Evolutionary conservation across 1,140 invertebrate species (phyloP).

Genomic region (Cotesia vestalis): DNA sequence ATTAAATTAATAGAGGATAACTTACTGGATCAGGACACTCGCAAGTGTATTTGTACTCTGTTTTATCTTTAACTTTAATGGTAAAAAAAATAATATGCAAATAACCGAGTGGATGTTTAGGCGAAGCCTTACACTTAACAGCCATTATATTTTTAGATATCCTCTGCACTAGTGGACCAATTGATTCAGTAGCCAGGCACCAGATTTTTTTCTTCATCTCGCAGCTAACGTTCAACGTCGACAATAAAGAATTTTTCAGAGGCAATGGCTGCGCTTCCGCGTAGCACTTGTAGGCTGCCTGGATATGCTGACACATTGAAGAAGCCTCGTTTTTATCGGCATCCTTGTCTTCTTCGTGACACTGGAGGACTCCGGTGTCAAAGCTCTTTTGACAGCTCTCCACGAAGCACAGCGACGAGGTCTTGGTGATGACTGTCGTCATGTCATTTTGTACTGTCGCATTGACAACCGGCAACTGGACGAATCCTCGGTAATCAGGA

Average conservation of each 20-base stretch:
- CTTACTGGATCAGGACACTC: conserved; percentile 69
- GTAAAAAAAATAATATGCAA: conserved; percentile 77
- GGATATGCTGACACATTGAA: conserved; percentile 74
- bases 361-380: conserved; percentile 68
- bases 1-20: background rate
- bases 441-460: conserved; percentile 65
- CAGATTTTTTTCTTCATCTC: conserved; percentile 76
- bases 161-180: conserved; percentile 78
- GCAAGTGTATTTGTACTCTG: conserved; percentile 73
- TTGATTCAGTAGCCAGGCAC: conserved; percentile 71
- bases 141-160: conserved; percentile 82
- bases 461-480: conserved; percentile 73
- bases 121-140: conserved; percentile 76
- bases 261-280: conserved; percentile 72
- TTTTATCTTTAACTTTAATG: conserved; percentile 65
- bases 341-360: conserved; percentile 62
- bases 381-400: conserved; percentile 71
- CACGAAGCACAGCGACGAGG: conserved; percentile 74
- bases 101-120: conserved; percentile 78
- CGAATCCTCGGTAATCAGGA: conserved; percentile 79
- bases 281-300: conserved; percentile 74
- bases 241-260: conserved; percentile 74
- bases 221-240: conserved; percentile 71
- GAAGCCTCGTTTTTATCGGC: conserved; percentile 40
- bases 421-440: conserved; percentile 59